Evolutionary conservation across 2,888 invertebrate species (phyloP).

Genomic region (Portevinia maculata): DNA sequence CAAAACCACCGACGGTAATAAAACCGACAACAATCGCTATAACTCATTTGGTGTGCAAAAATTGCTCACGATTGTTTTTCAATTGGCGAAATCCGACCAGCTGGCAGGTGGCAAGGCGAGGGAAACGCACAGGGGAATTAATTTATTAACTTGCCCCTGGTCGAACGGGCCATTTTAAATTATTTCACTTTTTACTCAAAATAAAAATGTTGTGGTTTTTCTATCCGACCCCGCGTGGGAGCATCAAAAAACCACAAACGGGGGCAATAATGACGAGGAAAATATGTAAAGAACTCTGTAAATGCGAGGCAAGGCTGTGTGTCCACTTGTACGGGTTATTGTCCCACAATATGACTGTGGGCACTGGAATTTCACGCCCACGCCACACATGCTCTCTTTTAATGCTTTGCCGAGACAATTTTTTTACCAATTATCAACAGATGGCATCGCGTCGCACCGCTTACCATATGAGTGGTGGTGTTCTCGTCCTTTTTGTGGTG

Average conservation of each 20-base stretch:
- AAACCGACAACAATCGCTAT: constrained; percentile 76
- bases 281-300: constrained; percentile 52
- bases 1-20: constrained; percentile 77
- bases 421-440: constrained; percentile 75
- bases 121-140: constrained; percentile 46
- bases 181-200: constrained; percentile 71
- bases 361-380: constrained; percentile 38
- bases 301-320: constrained; percentile 34
- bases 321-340: constrained; percentile 40
- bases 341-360: constrained; percentile 51
- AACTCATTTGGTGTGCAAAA: constrained; percentile 76
- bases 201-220: constrained; percentile 72
- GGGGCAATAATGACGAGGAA: constrained; percentile 68
- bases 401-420: constrained; percentile 44
- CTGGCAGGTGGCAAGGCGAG: constrained; percentile 2
- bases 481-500: constrained; percentile 75
- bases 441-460: constrained; percentile 73
- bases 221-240: constrained; percentile 45
- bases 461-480: constrained; percentile 70
- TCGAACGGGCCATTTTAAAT: constrained; percentile 59
- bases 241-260: constrained; percentile 73
- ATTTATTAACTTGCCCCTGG: constrained; percentile 67
- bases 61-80: constrained; percentile 75
- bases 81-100: constrained; percentile 72
- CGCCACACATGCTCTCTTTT: constrained; percentile 12